Conservation (phyloP, 2,113 vertebrate genomes). For the Percina caprodes region DNA sequence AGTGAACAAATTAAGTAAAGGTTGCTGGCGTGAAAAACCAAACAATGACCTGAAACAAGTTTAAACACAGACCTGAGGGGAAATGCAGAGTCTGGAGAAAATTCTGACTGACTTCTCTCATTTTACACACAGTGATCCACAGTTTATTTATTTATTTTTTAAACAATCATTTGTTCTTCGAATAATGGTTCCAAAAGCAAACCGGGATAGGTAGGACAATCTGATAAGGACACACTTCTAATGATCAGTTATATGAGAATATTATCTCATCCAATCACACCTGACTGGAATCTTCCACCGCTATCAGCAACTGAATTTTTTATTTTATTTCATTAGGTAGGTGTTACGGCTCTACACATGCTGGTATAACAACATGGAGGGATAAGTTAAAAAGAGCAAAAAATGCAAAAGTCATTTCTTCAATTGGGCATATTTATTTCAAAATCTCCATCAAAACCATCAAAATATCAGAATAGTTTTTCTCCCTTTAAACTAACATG, state of each 20-base stretch:
- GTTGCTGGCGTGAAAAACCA: too few relatives aligned
- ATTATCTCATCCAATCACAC: background rate
- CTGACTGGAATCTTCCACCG: background rate
- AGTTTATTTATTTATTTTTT: too few relatives aligned
- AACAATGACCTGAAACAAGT: too few relatives aligned
- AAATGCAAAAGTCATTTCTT: background rate
- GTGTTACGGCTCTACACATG: background rate
- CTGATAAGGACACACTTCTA: background rate
- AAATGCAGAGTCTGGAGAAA: too few relatives aligned
- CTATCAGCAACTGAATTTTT: background rate
- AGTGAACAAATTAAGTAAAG: too few relatives aligned
- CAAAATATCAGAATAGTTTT: background rate
- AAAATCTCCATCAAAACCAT: background rate
- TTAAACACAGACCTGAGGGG: too few relatives aligned
- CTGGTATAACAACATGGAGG: background rate
- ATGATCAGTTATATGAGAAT: background rate
- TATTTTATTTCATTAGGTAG: background rate
- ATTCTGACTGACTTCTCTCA: too few relatives aligned
- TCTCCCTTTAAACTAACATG: background rate
- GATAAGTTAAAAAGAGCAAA: background rate
- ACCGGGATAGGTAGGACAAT: background rate
- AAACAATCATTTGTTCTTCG: too few relatives aligned
- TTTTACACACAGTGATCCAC: too few relatives aligned
- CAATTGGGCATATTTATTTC: conserved; percentile 16
- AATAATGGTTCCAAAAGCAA: too few relatives aligned